Percentiles rank a stretch among this genome's conserved stretches.
These are phyloP conservation scores for Plutomurus gul DNA, from an alignment of 1,140 invertebrate species.

Conservation along the genomic window DNA sequence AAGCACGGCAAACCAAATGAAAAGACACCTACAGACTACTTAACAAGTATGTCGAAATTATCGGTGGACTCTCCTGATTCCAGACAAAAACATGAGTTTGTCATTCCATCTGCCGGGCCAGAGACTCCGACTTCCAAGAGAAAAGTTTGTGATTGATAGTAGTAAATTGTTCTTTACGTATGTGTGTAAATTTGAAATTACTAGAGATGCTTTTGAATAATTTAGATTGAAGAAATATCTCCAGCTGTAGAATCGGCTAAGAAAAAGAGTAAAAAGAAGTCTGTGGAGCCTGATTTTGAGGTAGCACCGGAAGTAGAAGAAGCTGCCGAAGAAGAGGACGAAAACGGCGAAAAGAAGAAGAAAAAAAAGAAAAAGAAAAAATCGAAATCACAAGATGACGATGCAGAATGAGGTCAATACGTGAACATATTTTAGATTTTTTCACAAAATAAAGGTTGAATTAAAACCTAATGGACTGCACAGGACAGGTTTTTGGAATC, in stretches of 20 bases:
- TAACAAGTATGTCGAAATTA: slow-evolving; percentile 60
- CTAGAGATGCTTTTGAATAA: neutral
- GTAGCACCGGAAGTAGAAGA: slow-evolving; percentile 57
- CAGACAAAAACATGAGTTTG: slow-evolving; percentile 19
- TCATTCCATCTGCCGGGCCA: slow-evolving; percentile 51
- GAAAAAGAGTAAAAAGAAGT: slow-evolving; percentile 38
- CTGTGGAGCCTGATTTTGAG: slow-evolving; percentile 55
- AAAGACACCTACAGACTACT: slow-evolving; percentile 90
- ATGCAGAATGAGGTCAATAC: neutral
- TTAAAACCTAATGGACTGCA: too few relatives aligned
- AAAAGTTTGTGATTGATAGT: slow-evolving; percentile 40
- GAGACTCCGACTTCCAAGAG: slow-evolving; percentile 41
- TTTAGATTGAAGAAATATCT: neutral
- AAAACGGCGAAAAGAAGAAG: slow-evolving; percentile 57
- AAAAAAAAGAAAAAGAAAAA: slow-evolving; percentile 53
- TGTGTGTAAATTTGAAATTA: too few relatives aligned
- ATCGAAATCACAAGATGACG: slow-evolving; percentile 35
- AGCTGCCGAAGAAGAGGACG: slow-evolving; percentile 55
- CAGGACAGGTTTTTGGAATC: too few relatives aligned
- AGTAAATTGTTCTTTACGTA: too few relatives aligned
- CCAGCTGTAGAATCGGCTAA: slow-evolving; percentile 10
- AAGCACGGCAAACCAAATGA: slow-evolving; percentile 98
- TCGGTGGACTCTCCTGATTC: slow-evolving; percentile 26
- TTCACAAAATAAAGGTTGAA: neutral
- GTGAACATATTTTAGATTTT: neutral